Evolutionary conservation across 37 sponge, comb jelly and placozoan species (phyloP).

Genomic region (Theonella swinhoei): DNA sequence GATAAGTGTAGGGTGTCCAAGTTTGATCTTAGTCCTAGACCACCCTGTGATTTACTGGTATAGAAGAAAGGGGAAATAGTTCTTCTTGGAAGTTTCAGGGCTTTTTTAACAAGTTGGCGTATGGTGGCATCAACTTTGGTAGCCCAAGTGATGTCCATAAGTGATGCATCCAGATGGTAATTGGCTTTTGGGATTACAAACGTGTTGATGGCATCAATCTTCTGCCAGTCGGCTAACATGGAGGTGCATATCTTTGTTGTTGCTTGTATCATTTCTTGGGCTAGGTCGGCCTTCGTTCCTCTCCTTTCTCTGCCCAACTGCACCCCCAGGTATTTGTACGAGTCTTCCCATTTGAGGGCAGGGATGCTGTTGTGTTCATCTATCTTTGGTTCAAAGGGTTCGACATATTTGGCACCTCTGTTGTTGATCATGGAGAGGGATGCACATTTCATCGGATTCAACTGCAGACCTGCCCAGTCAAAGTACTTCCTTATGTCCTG

Average conservation of each 20-base stretch:
- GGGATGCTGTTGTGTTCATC: slow-evolving; percentile 6
- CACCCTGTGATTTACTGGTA: slow-evolving; percentile 5
- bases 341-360: slow-evolving; percentile 9
- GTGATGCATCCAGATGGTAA: slow-evolving; percentile 13
- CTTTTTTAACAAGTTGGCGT: slow-evolving; percentile 2
- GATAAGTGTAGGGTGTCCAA: background rate
- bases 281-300: background rate
- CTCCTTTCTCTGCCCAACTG: background rate
- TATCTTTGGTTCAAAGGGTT: background rate
- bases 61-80: slow-evolving; percentile 35
- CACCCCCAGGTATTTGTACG: slow-evolving; percentile 41
- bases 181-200: slow-evolving; percentile 30
- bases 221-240: slow-evolving; percentile 53
- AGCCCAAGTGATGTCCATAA: slow-evolving; percentile 17
- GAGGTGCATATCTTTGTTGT: background rate
- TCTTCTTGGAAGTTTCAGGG: slow-evolving; percentile 17
- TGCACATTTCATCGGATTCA: slow-evolving; percentile 27
- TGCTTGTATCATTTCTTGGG: background rate
- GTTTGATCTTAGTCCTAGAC: slow-evolving; percentile 32
- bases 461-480: slow-evolving; percentile 5
- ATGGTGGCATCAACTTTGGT: slow-evolving; percentile 3
- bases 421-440: slow-evolving; percentile 27
- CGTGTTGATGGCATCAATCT: slow-evolving; percentile 51
- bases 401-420: background rate
- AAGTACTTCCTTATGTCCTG: background rate